Evolutionary conservation across 2,113 vertebrate species (phyloP).

Genomic region (Mus musculus): DNA sequence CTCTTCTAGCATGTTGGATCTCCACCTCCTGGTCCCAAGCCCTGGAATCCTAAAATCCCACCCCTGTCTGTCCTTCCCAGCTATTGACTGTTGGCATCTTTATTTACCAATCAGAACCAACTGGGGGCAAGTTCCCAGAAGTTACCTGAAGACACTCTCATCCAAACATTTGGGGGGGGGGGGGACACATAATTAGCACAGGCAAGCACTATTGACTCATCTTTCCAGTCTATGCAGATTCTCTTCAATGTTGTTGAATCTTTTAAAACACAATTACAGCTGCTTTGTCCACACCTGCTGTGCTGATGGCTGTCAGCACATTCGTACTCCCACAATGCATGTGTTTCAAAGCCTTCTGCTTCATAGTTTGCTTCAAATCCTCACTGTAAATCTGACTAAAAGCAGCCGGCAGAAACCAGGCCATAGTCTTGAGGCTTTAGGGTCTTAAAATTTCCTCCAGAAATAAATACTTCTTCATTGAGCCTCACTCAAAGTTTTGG

Average conservation of each 20-base stretch:
- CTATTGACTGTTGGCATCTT: too few species aligned
- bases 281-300: background rate
- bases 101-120: too few species aligned
- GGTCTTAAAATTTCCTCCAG: background rate
- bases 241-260: background rate
- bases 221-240: background rate
- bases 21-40: too few species aligned
- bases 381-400: background rate
- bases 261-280: background rate
- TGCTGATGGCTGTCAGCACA: background rate
- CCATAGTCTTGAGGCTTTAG: background rate
- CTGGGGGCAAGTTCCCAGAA: too few species aligned
- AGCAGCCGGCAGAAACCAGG: background rate
- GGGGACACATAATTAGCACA: too few species aligned
- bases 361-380: background rate
- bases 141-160: too few species aligned
- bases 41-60: too few species aligned
- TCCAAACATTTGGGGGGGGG: too few species aligned
- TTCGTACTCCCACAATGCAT: background rate
- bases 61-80: too few species aligned
- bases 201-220: background rate
- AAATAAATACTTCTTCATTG: background rate
- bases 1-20: too few species aligned
- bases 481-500: background rate
- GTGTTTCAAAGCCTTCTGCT: background rate